Evolutionary conservation across 1,140 invertebrate genomes (phyloP).

Genomic region (Aphelenchoides fujianensis): DNA sequence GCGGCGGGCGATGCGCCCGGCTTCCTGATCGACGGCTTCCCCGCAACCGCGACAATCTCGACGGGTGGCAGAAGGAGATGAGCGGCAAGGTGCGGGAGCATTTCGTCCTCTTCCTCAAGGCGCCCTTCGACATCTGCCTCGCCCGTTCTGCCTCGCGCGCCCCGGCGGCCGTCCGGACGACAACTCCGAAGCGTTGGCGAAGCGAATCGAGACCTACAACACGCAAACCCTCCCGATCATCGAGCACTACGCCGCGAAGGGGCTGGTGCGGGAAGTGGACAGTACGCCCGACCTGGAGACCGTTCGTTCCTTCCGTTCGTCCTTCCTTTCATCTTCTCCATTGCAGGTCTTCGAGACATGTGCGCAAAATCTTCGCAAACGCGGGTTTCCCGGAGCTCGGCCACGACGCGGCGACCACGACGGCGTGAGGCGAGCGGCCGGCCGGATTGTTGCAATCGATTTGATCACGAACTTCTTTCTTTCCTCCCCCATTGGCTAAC

Average conservation of each 20-base stretch:
- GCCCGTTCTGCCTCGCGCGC: slow-evolving; percentile 77
- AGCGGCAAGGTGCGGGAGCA: slow-evolving; percentile 76
- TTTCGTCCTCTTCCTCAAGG: slow-evolving; percentile 91
- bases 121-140: slow-evolving; percentile 78
- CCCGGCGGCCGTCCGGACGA: slow-evolving; percentile 92
- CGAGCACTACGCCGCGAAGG: slow-evolving; percentile 73
- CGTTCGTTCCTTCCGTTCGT: neutral
- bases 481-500: too few relatives aligned
- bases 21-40: slow-evolving; percentile 97
- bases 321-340: too few relatives aligned
- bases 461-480: too few relatives aligned
- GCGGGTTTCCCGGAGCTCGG: slow-evolving; percentile 8
- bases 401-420: too few relatives aligned
- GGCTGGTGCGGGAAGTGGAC: slow-evolving; percentile 77
- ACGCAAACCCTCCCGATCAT: slow-evolving; percentile 91
- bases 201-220: slow-evolving; percentile 82
- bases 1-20: slow-evolving; percentile 69
- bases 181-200: slow-evolving; percentile 82
- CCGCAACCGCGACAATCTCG: slow-evolving; percentile 89
- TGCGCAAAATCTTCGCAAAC: slow-evolving; percentile 10
- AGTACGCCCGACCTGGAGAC: slow-evolving; percentile 66
- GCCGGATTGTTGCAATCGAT: too few relatives aligned
- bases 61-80: slow-evolving; percentile 88
- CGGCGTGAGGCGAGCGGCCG: too few relatives aligned
- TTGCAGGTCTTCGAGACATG: slow-evolving; percentile 2